Evolutionary conservation across 2,797 vertebrate species (phyloP).

Genomic region (Dryobates pubescens): DNA sequence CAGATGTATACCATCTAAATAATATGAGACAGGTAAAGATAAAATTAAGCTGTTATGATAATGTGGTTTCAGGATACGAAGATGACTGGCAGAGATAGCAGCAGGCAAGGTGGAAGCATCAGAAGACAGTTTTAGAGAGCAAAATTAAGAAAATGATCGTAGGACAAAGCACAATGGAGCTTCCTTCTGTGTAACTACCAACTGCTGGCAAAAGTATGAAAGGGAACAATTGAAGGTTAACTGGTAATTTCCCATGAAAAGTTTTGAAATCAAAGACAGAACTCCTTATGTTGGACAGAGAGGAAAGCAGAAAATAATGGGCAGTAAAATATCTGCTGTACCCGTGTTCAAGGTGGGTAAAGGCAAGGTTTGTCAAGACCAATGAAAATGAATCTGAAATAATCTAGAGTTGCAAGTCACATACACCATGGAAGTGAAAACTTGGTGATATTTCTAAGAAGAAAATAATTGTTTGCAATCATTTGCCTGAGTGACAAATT

Average conservation of each 20-base stretch:
- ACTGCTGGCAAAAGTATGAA: neutral
- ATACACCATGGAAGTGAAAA: neutral
- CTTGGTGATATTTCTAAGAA: neutral
- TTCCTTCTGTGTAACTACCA: neutral
- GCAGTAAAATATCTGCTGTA: neutral
- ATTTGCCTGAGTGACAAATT: neutral
- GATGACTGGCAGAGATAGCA: neutral
- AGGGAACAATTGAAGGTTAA: neutral
- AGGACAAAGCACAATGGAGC: neutral
- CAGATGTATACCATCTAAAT: neutral
- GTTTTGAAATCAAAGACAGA: neutral
- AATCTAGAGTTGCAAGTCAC: neutral
- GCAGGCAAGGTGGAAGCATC: neutral
- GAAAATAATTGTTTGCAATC: neutral
- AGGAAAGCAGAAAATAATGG: neutral
- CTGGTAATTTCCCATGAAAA: neutral
- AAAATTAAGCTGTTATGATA: accelerated
- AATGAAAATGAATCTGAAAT: neutral
- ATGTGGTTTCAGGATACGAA: neutral
- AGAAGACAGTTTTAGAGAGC: neutral
- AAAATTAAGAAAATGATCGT: neutral
- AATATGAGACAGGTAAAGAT: neutral
- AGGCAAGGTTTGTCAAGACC: neutral
- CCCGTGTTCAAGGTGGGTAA: neutral
- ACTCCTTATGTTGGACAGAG: neutral